Evolutionary conservation across 2,888 invertebrate species (phyloP).

Genomic region (Hartigia nigra): DNA sequence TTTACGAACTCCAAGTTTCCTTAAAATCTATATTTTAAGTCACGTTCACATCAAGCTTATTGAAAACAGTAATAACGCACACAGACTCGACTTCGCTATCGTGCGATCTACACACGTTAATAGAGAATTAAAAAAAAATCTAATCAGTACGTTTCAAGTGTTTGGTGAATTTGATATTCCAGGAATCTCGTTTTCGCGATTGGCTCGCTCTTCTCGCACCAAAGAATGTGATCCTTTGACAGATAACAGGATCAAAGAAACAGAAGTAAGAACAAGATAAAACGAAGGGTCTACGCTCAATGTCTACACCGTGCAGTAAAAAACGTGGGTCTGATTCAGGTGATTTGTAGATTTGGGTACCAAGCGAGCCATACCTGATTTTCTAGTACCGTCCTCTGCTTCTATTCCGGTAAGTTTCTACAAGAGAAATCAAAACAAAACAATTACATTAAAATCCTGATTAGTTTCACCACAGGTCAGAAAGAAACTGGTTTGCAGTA

Average conservation of each 20-base stretch:
- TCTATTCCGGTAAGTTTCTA: slow-evolving; percentile 38
- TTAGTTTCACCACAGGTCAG: neutral
- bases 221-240: neutral
- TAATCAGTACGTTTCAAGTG: neutral
- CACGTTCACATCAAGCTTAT: neutral
- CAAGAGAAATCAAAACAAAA: slow-evolving; percentile 29
- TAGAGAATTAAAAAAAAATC: neutral
- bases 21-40: neutral
- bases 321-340: slow-evolving; percentile 55
- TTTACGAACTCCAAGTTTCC: neutral
- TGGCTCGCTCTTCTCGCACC: too few relatives aligned
- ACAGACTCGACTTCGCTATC: neutral
- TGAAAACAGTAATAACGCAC: neutral
- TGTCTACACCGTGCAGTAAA: slow-evolving; percentile 59
- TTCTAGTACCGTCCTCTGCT: slow-evolving; percentile 35
- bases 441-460: neutral
- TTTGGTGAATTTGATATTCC: neutral
- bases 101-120: neutral
- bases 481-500: neutral
- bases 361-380: slow-evolving; percentile 59
- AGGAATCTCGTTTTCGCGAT: neutral
- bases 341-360: slow-evolving; percentile 52
- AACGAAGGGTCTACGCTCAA: slow-evolving; percentile 22
- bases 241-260: neutral
- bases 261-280: neutral